Evolutionary conservation across 2,113 vertebrate genomes (phyloP).

Genomic region (Calypte anna): DNA sequence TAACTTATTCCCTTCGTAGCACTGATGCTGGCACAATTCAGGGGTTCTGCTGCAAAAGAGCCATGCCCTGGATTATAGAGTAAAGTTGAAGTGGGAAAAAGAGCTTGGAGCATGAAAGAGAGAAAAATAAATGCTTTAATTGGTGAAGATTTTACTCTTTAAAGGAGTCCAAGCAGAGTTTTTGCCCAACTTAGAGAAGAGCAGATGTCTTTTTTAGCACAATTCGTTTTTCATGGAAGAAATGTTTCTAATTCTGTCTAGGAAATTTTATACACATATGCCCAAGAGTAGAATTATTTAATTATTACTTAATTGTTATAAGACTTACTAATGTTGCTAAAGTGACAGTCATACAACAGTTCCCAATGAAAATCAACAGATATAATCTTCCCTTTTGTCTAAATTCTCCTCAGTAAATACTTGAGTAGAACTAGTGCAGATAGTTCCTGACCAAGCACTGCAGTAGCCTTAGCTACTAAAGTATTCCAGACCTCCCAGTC

Average conservation of each 20-base stretch:
- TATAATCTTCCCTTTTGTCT: background rate
- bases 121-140: background rate
- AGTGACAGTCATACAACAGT: background rate
- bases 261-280: conserved; percentile 33
- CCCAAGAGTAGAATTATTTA: conserved; percentile 32
- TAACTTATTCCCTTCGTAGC: background rate
- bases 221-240: conserved; percentile 35
- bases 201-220: conserved; percentile 52
- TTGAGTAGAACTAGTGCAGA: background rate
- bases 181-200: conserved; percentile 31
- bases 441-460: background rate
- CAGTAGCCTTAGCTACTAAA: background rate
- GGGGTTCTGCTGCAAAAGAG: background rate
- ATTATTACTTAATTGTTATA: conserved; percentile 17
- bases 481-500: background rate
- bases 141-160: background rate
- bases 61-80: background rate
- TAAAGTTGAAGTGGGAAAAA: background rate
- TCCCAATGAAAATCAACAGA: background rate
- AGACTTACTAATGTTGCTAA: background rate
- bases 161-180: conserved; percentile 10
- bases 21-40: background rate
- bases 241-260: conserved; percentile 47
- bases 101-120: background rate
- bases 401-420: background rate